Evolutionary conservation across 2,113 vertebrate genomes (phyloP), one percentile per base, ranked within the genome.

Genomic region (Prinia subflava): DNA sequence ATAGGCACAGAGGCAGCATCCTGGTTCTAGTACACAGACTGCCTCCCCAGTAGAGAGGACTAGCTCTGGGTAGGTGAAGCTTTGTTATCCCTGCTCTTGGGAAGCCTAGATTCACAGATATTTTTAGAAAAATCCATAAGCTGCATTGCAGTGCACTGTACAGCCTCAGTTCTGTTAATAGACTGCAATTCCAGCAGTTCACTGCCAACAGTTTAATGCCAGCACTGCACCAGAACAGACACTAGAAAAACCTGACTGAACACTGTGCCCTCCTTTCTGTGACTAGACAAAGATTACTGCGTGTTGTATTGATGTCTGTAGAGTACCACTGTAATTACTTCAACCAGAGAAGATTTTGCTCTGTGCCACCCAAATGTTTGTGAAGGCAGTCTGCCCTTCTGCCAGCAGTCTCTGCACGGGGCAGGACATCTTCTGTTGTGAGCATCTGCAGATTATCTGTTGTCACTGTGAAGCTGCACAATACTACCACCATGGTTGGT

Each of bases 61-160:
- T 19, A 74, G 11, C 18, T 91, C 35, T 33, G 31, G 12, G 35
- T 41, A 86, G 17, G 22, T 53, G 64, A 53, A 44, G 14, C 31
- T 70, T 35, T 64, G 39, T 23, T 49, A 35, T 24, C 33, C 4
- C 46, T 55, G n/a, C 11, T 82, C 44, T 67, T 46, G 25, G 60
- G 62, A 87, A 87, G 37, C 11, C 52, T 22, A 76, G 24, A 83
- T 53, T 70, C 60, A 53, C 12, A 63, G 22, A 4, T 42, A 68
- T 63, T 89, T 90, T 89, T 82, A 74, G 89, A 91, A 90, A 90
- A 94, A 94, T 71, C 62, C 10, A 60, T 46, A 63, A 84, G n/a
- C 41, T 87, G 79, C 60, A 73, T 39, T 88, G 91, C 35, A 81
- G 39, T 37, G 30, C 17, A 35, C 15, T 60, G 47, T 27, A 52